These are phyloP conservation scores for Coregonus suidteri DNA, from an alignment of 2,797 vertebrate species.

Conservation along the genomic window DNA sequence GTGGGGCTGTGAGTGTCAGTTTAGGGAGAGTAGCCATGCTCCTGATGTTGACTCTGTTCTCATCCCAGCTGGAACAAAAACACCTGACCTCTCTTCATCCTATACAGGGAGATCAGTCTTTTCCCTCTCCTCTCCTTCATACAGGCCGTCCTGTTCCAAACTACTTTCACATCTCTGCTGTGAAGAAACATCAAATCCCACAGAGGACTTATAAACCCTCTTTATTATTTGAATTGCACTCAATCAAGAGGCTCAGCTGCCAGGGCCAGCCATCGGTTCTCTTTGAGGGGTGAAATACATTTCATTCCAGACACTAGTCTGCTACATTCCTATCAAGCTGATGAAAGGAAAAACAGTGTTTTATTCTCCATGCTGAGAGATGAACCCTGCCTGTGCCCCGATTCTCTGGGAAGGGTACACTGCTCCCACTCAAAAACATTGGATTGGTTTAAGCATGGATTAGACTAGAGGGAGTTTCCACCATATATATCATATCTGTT, in stretches of 20 bases:
- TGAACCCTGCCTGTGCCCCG: neutral
- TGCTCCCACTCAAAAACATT: neutral
- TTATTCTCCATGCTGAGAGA: constrained; percentile 4
- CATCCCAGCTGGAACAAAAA: constrained; percentile 34
- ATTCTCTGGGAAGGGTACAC: no score
- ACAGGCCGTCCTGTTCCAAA: constrained; percentile 15
- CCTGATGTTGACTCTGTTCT: constrained; percentile 29
- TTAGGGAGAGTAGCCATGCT: neutral
- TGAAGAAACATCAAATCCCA: constrained; percentile 43
- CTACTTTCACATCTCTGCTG: constrained; percentile 36
- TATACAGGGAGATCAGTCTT: no score
- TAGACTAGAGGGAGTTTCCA: neutral
- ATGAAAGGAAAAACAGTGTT: constrained; percentile 39
- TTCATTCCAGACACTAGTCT: constrained; percentile 38
- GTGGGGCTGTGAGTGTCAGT: neutral
- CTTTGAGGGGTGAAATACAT: constrained; percentile 32
- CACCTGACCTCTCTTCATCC: constrained; percentile 22
- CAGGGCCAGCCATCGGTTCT: constrained; percentile 21
- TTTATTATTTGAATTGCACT: constrained; percentile 58
- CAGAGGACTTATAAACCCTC: constrained; percentile 41
- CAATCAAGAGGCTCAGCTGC: constrained; percentile 43
- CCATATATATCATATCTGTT: neutral
- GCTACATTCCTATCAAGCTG: constrained; percentile 53
- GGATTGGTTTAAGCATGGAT: neutral
- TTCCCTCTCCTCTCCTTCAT: constrained; percentile 18